These are phyloP conservation scores for Tenebrosternarchus preto DNA, from an alignment of 2,113 vertebrate species.

Conservation along the genomic window DNA sequence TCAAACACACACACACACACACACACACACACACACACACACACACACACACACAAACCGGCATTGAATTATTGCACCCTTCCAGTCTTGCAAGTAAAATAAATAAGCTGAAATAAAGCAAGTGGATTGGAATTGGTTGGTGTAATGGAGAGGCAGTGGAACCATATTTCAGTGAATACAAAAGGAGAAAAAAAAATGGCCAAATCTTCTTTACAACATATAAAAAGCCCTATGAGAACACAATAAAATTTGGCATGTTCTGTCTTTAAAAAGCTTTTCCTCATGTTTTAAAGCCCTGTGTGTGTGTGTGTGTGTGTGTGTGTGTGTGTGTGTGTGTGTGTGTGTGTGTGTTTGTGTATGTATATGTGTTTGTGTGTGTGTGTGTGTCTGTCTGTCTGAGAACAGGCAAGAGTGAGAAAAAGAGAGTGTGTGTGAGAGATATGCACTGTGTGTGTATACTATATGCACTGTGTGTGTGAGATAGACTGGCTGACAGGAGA, in stretches of 20 bases:
- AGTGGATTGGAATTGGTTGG: slow-evolving; percentile 15
- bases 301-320: slow-evolving; percentile 39
- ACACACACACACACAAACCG: slow-evolving; percentile 9
- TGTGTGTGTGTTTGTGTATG: slow-evolving; percentile 1
- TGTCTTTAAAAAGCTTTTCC: slow-evolving; percentile 38
- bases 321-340: slow-evolving; percentile 42
- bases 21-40: slow-evolving; percentile 9
- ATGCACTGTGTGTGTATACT: too few relatives aligned
- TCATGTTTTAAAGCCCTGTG: slow-evolving; percentile 27
- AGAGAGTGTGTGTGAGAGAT: too few relatives aligned
- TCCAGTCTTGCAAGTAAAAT: slow-evolving; percentile 41
- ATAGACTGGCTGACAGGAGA: slow-evolving; percentile 50
- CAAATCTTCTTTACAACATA: slow-evolving; percentile 33
- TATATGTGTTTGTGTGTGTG: slow-evolving; percentile 5
- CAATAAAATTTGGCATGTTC: slow-evolving; percentile 34
- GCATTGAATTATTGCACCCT: slow-evolving; percentile 20
- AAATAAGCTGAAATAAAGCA: slow-evolving; percentile 43
- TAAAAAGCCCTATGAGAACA: slow-evolving; percentile 35
- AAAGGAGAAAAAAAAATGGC: slow-evolving; percentile 24
- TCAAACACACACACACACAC: background rate
- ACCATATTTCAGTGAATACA: slow-evolving; percentile 36
- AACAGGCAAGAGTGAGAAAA: too few relatives aligned
- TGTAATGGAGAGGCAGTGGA: slow-evolving; percentile 34
- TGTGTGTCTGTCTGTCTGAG: too few relatives aligned
- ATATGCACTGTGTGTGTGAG: too few relatives aligned